Conservation (phyloP, 1,140 invertebrate species). For the Octopus sinensis region DNA sequence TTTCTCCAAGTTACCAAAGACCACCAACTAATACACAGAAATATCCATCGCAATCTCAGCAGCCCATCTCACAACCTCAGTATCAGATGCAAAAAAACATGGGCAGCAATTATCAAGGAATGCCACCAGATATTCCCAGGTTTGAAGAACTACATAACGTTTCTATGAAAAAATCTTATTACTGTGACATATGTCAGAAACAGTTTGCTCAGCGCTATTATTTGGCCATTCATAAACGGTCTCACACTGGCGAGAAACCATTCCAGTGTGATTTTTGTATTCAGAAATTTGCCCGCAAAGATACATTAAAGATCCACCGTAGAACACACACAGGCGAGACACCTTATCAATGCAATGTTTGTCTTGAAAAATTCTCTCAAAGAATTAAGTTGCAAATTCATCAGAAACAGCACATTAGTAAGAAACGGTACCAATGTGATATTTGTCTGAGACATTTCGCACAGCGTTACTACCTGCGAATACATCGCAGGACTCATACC, state of each 20-base stretch:
- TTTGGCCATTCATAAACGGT: slow-evolving; percentile 85
- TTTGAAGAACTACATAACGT: slow-evolving; percentile 2
- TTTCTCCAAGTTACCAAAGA: no score
- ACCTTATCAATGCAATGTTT: slow-evolving; percentile 83
- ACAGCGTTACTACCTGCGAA: slow-evolving; percentile 86
- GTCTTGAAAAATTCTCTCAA: slow-evolving; percentile 79
- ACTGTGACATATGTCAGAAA: slow-evolving; percentile 32
- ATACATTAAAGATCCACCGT: slow-evolving; percentile 22
- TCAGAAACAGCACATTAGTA: slow-evolving; percentile 83
- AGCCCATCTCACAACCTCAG: no score
- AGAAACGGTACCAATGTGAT: slow-evolving; percentile 67
- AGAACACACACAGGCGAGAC: slow-evolving; percentile 21
- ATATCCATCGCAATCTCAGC: no score
- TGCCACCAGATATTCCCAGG: neutral
- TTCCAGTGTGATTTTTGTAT: slow-evolving; percentile 28
- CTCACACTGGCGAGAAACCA: slow-evolving; percentile 63
- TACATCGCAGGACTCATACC: slow-evolving; percentile 73
- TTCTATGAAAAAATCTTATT: slow-evolving; percentile 60
- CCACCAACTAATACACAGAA: no score
- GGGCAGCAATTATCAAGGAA: neutral
- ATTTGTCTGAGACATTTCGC: slow-evolving; percentile 82
- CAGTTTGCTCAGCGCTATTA: slow-evolving; percentile 64
- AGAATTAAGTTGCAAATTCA: slow-evolving; percentile 89
- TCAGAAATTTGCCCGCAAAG: slow-evolving; percentile 20
- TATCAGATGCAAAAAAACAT: no score